Evolutionary conservation across 2,113 vertebrate species (phyloP).

Genomic region (Aegithalos caudatus): DNA sequence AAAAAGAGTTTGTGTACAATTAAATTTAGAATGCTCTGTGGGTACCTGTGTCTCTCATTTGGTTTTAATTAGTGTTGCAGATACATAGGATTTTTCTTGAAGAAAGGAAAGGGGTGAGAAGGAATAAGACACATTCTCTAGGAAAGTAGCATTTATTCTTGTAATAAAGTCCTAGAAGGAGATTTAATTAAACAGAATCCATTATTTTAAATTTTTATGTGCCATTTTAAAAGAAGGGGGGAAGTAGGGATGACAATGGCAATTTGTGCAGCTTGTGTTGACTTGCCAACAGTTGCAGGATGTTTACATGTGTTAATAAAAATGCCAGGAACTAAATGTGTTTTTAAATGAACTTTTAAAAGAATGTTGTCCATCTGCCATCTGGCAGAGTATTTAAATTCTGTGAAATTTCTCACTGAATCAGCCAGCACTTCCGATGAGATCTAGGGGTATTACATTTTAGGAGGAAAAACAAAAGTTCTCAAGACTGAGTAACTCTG

Average conservation of each 20-base stretch:
- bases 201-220: background rate
- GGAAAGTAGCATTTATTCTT: background rate
- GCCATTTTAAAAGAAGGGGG: background rate
- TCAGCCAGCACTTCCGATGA: background rate
- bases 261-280: background rate
- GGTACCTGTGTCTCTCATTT: background rate
- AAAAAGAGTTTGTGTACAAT: background rate
- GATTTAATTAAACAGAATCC: background rate
- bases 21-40: background rate
- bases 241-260: background rate
- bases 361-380: background rate
- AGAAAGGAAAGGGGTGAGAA: background rate
- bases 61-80: background rate
- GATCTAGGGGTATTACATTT: background rate
- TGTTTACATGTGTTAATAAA: background rate
- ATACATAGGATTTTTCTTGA: background rate
- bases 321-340: background rate
- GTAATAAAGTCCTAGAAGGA: background rate
- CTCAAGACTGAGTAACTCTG: background rate
- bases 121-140: background rate
- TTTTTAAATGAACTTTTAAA: background rate
- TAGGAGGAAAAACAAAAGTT: background rate
- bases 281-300: background rate
- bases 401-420: background rate
- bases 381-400: background rate